A percentile compares a stretch with the other conserved stretches of the same genome.
phyloP scores from a whole-genome alignment of 2,888 invertebrate genomes.

The Cancer borealis region DNA sequence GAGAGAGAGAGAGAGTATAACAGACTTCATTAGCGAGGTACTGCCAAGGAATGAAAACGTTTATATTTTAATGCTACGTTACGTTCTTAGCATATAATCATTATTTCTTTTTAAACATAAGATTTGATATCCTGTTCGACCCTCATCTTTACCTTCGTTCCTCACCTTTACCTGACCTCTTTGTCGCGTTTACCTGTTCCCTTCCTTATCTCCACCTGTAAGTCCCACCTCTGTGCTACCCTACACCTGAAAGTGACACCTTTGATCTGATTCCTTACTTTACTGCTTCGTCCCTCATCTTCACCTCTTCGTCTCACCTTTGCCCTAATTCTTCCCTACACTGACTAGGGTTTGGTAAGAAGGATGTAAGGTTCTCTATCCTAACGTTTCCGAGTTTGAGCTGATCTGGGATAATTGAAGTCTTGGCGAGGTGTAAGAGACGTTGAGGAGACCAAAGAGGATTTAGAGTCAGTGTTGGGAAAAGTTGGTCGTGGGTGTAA shows the following conservation, averaged over 20 bases:
- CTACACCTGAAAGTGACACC: not conserved
- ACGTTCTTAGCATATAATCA: not conserved
- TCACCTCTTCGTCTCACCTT: not conserved
- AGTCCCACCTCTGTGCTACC: not conserved
- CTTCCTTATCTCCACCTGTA: not conserved
- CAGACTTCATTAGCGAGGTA: slow-evolving; percentile 20
- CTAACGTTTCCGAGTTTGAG: slow-evolving; percentile 20
- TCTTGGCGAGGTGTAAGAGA: not conserved
- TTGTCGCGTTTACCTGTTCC: not conserved
- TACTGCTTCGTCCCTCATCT: not conserved
- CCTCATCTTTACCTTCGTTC: not conserved
- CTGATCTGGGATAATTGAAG: slow-evolving; percentile 3
- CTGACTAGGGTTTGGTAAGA: not conserved
- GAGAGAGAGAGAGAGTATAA: not conserved
- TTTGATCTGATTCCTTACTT: not conserved
- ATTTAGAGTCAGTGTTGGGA: not conserved
- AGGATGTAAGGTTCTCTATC: not conserved
- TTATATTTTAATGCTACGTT: not conserved
- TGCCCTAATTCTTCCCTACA: not conserved
- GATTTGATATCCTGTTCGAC: not conserved
- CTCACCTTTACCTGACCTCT: not conserved
- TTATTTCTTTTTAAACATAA: not conserved
- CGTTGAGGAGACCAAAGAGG: not conserved
- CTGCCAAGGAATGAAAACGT: not conserved
- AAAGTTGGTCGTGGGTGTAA: not conserved